phyloP scores from a whole-genome alignment of 2,888 invertebrate species.

The Megamerina dolium region DNA sequence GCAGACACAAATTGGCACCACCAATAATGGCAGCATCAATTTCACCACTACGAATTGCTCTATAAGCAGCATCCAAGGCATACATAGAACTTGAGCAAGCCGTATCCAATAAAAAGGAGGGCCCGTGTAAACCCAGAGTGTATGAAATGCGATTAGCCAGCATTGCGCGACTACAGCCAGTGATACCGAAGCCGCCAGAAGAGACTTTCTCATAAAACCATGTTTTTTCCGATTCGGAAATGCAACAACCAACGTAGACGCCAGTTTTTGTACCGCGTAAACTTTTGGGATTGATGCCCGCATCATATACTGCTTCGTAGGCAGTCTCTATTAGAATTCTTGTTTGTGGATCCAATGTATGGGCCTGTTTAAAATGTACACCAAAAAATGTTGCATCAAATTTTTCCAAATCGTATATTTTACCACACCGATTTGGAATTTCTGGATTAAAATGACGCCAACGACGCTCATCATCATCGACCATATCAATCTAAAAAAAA shows the following conservation, averaged over 20 bases:
- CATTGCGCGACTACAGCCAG: conserved; percentile 82
- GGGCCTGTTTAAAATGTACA: conserved; percentile 67
- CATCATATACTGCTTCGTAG: conserved; percentile 73
- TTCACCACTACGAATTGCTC: conserved; percentile 68
- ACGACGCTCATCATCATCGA: conserved; percentile 70
- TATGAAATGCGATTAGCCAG: conserved; percentile 89
- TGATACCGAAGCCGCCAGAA: conserved; percentile 50
- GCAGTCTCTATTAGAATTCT: conserved; percentile 70
- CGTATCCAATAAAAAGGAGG: conserved; percentile 83
- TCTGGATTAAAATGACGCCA: conserved; percentile 71
- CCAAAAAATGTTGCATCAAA: conserved; percentile 75
- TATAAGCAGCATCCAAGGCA: conserved; percentile 76
- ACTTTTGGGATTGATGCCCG: conserved; percentile 61
- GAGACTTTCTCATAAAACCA: conserved; percentile 63
- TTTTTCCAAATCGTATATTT: conserved; percentile 62
- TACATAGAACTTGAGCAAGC: conserved; percentile 92
- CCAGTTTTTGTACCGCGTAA: conserved; percentile 65
- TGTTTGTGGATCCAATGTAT: conserved; percentile 73
- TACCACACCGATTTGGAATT: conserved; percentile 69
- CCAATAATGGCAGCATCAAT: conserved; percentile 88
- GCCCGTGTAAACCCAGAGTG: conserved; percentile 80
- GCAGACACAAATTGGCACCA: conserved; percentile 76
- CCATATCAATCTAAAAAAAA: conserved; percentile 50
- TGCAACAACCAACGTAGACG: conserved; percentile 67
- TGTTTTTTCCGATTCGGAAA: conserved; percentile 67